Percentiles rank a stretch among this genome's conserved stretches.
Evolutionary conservation across 2,888 invertebrate species (phyloP).

Genomic region (Nineta flava): DNA sequence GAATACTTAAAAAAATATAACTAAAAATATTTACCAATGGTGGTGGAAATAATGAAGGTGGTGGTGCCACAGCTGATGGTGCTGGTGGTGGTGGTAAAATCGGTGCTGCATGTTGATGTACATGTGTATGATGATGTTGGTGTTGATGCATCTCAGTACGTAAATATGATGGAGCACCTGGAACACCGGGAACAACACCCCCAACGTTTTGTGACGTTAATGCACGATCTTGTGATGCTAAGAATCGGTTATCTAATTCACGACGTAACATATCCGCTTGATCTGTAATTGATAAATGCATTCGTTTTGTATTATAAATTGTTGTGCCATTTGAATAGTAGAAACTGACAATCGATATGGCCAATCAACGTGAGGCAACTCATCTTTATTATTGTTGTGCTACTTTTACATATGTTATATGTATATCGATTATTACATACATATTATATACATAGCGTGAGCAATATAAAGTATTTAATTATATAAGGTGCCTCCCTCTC

Average conservation of each 20-base stretch:
- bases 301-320: not conserved
- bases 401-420: too few species aligned
- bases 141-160: conserved; percentile 86
- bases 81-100: conserved; percentile 41
- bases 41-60: conserved; percentile 40
- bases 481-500: too few species aligned
- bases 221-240: conserved; percentile 65
- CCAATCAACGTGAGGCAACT: not conserved
- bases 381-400: not conserved
- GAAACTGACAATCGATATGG: not conserved
- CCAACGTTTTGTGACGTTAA: conserved; percentile 23
- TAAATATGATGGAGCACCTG: conserved; percentile 35
- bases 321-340: too few species aligned
- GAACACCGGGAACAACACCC: conserved; percentile 21
- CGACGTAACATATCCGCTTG: conserved; percentile 74
- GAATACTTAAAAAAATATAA: not conserved
- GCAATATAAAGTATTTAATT: too few species aligned
- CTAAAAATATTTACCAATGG: conserved; percentile 39
- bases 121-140: conserved; percentile 83
- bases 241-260: conserved; percentile 78
- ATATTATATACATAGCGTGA: too few species aligned
- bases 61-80: conserved; percentile 25
- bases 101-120: conserved; percentile 70
- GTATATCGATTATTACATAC: too few species aligned
- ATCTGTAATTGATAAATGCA: conserved; percentile 30